Evolutionary conservation across 2,888 invertebrate genomes (phyloP).

Genomic region (Stenurella melanura): DNA sequence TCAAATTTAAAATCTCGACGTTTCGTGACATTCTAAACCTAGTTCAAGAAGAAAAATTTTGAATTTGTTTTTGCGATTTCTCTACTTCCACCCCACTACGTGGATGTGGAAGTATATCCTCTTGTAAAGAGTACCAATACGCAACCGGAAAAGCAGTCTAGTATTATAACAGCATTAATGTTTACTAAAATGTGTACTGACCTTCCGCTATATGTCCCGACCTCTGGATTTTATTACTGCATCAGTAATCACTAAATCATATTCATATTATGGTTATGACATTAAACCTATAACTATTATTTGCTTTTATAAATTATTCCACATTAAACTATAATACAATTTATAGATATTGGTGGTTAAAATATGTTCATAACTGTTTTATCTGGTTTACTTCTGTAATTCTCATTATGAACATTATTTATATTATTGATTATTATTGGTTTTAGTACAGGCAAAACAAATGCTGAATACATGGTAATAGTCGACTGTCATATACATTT

Average conservation of each 20-base stretch:
- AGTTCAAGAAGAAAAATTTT: no score
- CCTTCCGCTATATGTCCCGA: background rate
- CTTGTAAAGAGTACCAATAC: no score
- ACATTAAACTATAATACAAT: constrained; percentile 2
- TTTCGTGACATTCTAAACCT: no score
- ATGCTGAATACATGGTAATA: background rate
- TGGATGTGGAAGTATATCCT: no score
- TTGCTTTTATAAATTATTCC: constrained; percentile 1
- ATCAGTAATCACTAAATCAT: background rate
- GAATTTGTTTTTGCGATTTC: no score
- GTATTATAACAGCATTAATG: background rate
- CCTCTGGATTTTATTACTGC: background rate
- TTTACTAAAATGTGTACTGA: background rate
- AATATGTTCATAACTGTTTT: constrained; percentile 14
- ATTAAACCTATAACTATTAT: constrained; percentile 2
- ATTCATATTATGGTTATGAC: background rate
- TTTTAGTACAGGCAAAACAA: constrained; percentile 14
- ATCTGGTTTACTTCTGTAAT: constrained; percentile 3
- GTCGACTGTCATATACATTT: background rate
- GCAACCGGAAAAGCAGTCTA: no score
- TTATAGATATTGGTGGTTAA: background rate
- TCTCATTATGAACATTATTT: constrained; percentile 4
- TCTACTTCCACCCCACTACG: no score
- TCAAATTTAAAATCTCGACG: no score
- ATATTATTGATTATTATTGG: constrained; percentile 12